Conservation (phyloP, 2,797 vertebrate species). For the Tenualosa thibaudeaui region DNA sequence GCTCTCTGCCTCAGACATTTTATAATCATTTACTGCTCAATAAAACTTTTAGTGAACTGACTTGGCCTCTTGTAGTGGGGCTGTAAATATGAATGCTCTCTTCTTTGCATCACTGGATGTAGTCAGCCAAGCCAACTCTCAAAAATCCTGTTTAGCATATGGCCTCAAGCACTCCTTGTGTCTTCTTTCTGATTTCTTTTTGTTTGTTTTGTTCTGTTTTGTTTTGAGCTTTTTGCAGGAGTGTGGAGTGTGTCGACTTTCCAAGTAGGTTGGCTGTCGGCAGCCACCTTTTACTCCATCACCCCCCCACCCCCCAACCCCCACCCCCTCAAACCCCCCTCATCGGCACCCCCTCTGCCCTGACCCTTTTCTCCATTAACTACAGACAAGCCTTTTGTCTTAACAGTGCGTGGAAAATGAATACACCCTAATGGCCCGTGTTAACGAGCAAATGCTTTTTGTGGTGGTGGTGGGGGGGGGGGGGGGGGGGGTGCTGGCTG, state of each 20-base stretch:
- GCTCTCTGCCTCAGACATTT: not conserved
- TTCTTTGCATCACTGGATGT: not conserved
- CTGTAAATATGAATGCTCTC: not conserved
- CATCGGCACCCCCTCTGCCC: not conserved
- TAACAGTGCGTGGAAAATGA: slow-evolving; percentile 59
- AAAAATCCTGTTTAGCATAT: not conserved
- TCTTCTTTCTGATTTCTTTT: not conserved
- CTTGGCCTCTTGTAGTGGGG: not conserved
- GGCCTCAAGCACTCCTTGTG: not conserved
- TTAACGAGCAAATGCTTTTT: slow-evolving; percentile 34
- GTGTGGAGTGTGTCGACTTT: slow-evolving; percentile 53
- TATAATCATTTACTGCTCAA: not conserved
- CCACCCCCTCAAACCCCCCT: not conserved
- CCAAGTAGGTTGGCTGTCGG: not conserved
- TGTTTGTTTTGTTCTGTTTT: not conserved
- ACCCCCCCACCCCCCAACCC: not conserved
- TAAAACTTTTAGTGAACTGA: slow-evolving; percentile 4
- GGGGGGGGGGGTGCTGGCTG: slow-evolving; percentile 24
- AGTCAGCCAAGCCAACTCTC: not conserved
- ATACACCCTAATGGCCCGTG: slow-evolving; percentile 51
- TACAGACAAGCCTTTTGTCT: slow-evolving; percentile 56
- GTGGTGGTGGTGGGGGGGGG: not conserved
- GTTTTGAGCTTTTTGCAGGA: slow-evolving; percentile 54
- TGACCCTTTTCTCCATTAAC: slow-evolving; percentile 25
- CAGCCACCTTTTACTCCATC: too few species aligned